phyloP scores from a whole-genome alignment of 37 sponge, comb jelly and placozoan species.

The Cliona cf. orientalis region DNA sequence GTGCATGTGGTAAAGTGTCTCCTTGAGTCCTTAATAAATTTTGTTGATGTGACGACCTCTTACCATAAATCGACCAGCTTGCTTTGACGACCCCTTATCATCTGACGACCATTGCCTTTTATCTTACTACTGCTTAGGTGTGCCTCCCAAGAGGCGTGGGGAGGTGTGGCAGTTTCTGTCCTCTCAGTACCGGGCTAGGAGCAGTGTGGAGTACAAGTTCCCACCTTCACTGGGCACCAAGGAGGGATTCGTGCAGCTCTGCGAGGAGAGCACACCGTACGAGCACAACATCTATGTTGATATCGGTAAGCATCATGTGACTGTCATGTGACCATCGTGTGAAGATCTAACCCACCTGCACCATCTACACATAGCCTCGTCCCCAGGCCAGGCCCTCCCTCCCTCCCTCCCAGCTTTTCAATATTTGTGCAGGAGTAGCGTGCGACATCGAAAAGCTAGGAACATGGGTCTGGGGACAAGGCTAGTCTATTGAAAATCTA shows the following conservation, averaged over 20 bases:
- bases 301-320: constrained; percentile 47
- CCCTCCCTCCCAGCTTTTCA: too few species aligned
- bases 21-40: too few species aligned
- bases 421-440: too few species aligned
- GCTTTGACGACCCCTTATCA: background rate
- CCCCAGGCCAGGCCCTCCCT: too few species aligned
- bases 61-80: background rate
- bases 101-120: too few species aligned
- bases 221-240: background rate
- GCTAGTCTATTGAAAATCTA: too few species aligned
- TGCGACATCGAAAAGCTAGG: too few species aligned
- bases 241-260: constrained; percentile 10
- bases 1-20: too few species aligned
- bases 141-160: constrained; percentile 54
- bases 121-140: too few species aligned
- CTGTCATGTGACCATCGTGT: background rate
- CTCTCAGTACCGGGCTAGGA: background rate
- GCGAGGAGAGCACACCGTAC: constrained; percentile 47
- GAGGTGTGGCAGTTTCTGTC: constrained; percentile 74
- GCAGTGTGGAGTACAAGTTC: background rate
- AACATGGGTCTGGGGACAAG: too few species aligned
- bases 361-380: too few species aligned
- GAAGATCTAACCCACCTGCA: too few species aligned
- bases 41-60: background rate
- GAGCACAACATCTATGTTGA: constrained; percentile 69